Evolutionary conservation across 1,140 invertebrate genomes (phyloP), one percentile per base, ranked within the genome.

Genomic region (Cotesia glomerata): DNA sequence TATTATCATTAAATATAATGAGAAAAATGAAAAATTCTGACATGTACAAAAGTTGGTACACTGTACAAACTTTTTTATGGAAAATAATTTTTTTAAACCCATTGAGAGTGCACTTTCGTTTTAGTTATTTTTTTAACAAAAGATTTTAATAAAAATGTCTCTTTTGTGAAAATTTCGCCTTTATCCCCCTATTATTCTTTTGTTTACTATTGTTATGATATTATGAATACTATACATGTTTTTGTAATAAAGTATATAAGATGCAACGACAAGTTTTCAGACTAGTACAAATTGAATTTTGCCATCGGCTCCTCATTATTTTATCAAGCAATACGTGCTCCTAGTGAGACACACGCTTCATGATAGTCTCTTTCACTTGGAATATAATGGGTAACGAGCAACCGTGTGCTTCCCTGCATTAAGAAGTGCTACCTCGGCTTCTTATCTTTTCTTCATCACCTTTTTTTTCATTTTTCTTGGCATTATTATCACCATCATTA

Each of bases 321-420:
- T 64, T 64, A 64, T 64, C 35, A 35, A 14, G 62, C 13, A 64
- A 39, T 64, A 64, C 62, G 62, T 64, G 62, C 62, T 56, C 52
- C 14, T 16, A 56, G 52, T 13, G n/a, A 4, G 34, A 45, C 39
- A 45, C 39, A 13, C 36, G 32, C 36, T 14, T n/a, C 62, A 18
- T 64, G 62, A 64, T 39, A 64, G 4, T 64, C 62, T 39, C 11
- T 64, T 39, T 64, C 62, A 64, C 34, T 35, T 18, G 62, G 34
- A 9, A 36, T n/a, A 39, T 32, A 18, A 16, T 32, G 39, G 32
- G 62, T 64, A 64, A 64, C 62, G 62, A 64, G 62, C 62, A 32
- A 36, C 34, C 16, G 62, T 36, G 36, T 34, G 62, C 62, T 64
- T 35, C 62, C n/a, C 7, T 64, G 62, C 62, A 64, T 64, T 64